phyloP scores from a whole-genome alignment of 37 sponge, comb jelly and placozoan species.

The Petrosia ficiformis region DNA sequence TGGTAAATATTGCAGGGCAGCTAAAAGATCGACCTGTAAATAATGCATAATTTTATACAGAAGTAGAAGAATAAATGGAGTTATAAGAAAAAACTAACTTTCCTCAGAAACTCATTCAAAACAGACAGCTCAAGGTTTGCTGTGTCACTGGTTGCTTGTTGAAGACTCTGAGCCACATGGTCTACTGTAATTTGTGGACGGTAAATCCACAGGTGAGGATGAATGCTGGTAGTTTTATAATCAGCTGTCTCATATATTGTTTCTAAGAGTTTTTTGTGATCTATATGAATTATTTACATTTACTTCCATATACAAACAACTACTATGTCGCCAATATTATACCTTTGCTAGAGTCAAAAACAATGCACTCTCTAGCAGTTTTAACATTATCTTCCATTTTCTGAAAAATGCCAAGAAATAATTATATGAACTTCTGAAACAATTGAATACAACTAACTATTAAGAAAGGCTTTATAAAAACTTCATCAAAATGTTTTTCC shows the following conservation, averaged over 20 bases:
- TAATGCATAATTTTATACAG: neutral
- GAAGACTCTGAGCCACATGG: neutral
- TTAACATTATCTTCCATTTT: too few relatives aligned
- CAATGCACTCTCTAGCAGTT: too few relatives aligned
- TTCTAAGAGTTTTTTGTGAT: neutral
- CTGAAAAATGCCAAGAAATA: neutral
- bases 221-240: neutral
- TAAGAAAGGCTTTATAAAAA: neutral
- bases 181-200: neutral
- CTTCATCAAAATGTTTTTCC: neutral
- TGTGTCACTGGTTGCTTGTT: too few relatives aligned
- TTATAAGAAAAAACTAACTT: neutral
- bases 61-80: too few relatives aligned
- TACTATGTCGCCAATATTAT: too few relatives aligned
- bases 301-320: too few relatives aligned
- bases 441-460: too few relatives aligned
- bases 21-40: neutral
- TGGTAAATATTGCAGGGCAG: neutral
- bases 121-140: neutral
- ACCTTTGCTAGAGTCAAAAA: too few relatives aligned
- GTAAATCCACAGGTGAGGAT: neutral
- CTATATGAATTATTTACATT: neutral
- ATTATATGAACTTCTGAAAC: too few relatives aligned
- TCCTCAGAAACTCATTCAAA: neutral
- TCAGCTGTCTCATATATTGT: constrained; percentile 1